Evolutionary conservation across 1,140 invertebrate species (phyloP).

Genomic region (Ostrea denselamellosa): DNA sequence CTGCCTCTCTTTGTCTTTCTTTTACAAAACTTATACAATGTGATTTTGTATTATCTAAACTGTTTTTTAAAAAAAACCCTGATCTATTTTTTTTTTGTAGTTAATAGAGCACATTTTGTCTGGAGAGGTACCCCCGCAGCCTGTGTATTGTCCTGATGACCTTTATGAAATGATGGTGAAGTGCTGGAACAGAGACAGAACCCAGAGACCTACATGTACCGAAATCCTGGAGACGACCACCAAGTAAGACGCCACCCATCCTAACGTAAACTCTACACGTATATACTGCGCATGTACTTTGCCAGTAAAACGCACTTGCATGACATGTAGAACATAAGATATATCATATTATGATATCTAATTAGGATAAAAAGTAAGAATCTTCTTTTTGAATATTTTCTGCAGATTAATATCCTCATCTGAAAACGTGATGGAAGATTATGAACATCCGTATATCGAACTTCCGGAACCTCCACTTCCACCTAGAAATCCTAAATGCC

Average conservation of each 20-base stretch:
- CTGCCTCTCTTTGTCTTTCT: background rate
- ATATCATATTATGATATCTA: background rate
- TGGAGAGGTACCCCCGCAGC: slow-evolving; percentile 44
- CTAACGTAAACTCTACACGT: background rate
- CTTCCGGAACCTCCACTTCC: background rate
- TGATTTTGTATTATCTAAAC: too few species aligned
- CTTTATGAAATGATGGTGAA: slow-evolving; percentile 47
- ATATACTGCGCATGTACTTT: background rate
- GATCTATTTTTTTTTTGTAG: slow-evolving; percentile 3
- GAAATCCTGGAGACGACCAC: background rate
- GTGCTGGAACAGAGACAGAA: slow-evolving; percentile 54
- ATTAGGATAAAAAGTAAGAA: background rate
- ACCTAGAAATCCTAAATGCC: background rate
- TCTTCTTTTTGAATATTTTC: background rate
- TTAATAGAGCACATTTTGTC: slow-evolving; percentile 34
- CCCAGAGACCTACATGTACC: slow-evolving; percentile 43
- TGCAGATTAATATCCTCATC: background rate
- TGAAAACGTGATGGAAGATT: background rate
- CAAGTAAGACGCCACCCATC: background rate
- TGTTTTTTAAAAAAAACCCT: too few species aligned
- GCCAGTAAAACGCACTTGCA: too few species aligned
- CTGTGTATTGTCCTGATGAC: slow-evolving; percentile 45
- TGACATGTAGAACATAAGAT: background rate
- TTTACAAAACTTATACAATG: background rate
- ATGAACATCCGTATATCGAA: background rate